These are phyloP conservation scores for Pipistrellus pipistrellus DNA, from an alignment of 2,797 vertebrate species.

Conservation along the genomic window DNA sequence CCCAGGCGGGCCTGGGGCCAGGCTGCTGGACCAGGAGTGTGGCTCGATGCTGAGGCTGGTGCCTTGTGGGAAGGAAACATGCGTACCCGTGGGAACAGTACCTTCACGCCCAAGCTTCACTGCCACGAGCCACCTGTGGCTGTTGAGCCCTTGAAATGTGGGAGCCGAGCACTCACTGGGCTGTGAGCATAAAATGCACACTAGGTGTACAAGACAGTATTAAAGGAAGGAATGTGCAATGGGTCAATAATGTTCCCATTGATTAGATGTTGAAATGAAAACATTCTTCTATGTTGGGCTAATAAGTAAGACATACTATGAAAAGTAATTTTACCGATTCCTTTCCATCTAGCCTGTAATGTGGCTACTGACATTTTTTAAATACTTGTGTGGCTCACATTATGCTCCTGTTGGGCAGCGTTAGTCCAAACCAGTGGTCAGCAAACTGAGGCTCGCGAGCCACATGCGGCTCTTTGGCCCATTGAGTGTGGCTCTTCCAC, in stretches of 20 bases:
- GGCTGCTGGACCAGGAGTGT: too few species aligned
- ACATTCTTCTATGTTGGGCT: background rate
- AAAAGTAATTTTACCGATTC: background rate
- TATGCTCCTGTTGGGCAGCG: fast-evolving
- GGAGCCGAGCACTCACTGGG: background rate
- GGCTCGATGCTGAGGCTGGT: background rate
- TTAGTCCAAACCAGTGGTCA: background rate
- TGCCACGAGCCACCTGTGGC: fast-evolving
- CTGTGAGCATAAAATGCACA: background rate
- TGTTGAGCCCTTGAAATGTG: background rate
- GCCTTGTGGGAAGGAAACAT: background rate
- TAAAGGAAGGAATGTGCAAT: background rate
- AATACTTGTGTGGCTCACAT: background rate
- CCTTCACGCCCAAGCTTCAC: background rate
- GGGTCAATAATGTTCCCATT: background rate
- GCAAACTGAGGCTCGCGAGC: too few species aligned
- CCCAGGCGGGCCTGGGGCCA: background rate
- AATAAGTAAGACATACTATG: background rate
- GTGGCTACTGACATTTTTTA: background rate
- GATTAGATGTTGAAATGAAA: background rate
- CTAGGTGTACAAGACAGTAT: background rate
- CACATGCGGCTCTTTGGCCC: too few species aligned
- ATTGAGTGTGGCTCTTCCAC: too few species aligned
- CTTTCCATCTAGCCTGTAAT: background rate
- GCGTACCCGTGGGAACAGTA: fast-evolving